phyloP scores from a whole-genome alignment of 2,113 vertebrate species.

The Serinus canaria region DNA sequence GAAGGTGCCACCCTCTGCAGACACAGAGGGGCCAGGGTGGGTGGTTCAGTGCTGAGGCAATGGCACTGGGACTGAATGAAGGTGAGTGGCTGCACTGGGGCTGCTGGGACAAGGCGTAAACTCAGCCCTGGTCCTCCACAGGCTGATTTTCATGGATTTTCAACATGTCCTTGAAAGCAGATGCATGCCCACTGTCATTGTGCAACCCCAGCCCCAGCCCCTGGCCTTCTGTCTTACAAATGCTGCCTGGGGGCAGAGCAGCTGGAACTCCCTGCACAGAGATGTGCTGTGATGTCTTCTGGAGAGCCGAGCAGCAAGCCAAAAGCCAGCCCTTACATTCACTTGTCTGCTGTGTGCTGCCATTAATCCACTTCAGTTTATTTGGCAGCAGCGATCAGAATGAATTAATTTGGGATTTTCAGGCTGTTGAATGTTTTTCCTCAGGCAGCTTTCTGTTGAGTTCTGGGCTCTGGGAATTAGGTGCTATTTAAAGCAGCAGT shows the following conservation, averaged over 20 bases:
- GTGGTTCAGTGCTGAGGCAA: neutral
- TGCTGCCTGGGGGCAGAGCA: neutral
- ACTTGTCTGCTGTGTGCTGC: neutral
- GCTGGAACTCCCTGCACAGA: neutral
- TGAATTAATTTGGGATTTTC: constrained; percentile 21
- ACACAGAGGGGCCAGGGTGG: fast-evolving
- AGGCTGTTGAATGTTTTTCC: neutral
- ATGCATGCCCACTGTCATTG: fast-evolving
- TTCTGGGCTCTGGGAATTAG: neutral
- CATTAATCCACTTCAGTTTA: neutral
- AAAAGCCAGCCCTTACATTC: fast-evolving
- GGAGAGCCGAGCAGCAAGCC: fast-evolving
- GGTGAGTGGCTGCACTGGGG: neutral
- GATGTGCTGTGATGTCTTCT: neutral
- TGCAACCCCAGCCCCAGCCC: fast-evolving
- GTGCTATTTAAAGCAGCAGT: neutral
- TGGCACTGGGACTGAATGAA: fast-evolving
- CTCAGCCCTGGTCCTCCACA: neutral
- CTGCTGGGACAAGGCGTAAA: neutral
- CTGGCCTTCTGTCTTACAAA: neutral
- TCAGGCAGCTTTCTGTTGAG: neutral
- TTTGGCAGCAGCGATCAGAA: neutral
- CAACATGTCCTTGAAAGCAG: neutral
- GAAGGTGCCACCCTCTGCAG: neutral
- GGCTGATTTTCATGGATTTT: neutral